Base-by-base conservation (phyloP, 2,797 vertebrate species). In the Melanotaenia nigrans region DNA sequence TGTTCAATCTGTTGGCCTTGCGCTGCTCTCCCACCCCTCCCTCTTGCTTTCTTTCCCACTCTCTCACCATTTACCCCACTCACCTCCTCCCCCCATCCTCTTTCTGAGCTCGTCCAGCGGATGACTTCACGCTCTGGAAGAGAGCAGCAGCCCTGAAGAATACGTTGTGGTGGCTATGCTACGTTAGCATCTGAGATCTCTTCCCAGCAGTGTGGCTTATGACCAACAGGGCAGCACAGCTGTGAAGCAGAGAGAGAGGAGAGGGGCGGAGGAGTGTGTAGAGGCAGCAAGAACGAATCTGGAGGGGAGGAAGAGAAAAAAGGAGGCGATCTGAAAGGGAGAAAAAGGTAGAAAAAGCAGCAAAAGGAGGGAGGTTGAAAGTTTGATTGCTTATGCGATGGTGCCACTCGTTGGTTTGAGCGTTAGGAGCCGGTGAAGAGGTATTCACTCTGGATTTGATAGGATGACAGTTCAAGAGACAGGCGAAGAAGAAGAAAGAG, bases 91-190 rank as follows among this genome's bases (percentile, higher is more conserved):
- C 82, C 68, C 64, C 65, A 59, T 81, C 68, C 63, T 80, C 82
- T 79, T 28, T 33, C 83, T 47, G 77, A 85, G 82, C 81, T 72
- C 87, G 85, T 87, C 90, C 87, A 88, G 87, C 81, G 90, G 89
- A 90, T 92, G 89, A 93, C 91, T 92, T 92, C 91, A 92, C 85
- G 82, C 87, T 82, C 79, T 89, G 88, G 85, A 93, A 81, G 88
- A 87, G 84, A 78, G 83, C 75, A 85, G 80, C 73, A 65, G 62
- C 76, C 73, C 69, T 14, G 53, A 84, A 65, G 71, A 81, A 77
- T 84, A 49, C 38, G 9, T 32, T 20, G 56, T 60, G 60, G 79
- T 28, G 72, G 82, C 87, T 87, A 86, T 69, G 71, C 69, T 79
- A 79, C 61, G 73, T 82, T 93, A 88, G 85, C 89, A 78, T 88